Evolutionary conservation across 2,113 vertebrate genomes (phyloP), one percentile per base, ranked within the genome.

Genomic region (Lagopus muta): DNA sequence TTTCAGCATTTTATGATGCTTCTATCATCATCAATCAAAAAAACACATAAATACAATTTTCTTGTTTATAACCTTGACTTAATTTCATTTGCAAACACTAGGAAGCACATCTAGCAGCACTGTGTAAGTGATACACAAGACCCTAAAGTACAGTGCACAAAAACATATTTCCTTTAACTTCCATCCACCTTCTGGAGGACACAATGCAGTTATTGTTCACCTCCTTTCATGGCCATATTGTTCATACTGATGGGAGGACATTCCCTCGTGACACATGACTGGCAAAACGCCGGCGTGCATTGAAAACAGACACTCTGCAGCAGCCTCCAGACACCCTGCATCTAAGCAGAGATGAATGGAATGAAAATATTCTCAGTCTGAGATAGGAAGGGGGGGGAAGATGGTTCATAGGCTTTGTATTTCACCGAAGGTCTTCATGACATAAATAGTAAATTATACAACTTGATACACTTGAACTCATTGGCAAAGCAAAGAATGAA

Each of bases 131-230:
- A 82, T 42, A 54, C 75, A 48, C 60, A 55, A 73, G 73, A 60
- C 66, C 38, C 71, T 85, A 38, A 76, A 88, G 71, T 67, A 64
- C 45, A 36, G 52, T 25, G 38, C 73, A 60, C 45, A 77, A 70
- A 94, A 92, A 7, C 36, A 62, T 79, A 38, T 57, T 81, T 62
- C 82, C 62, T 71, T 30, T 72, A 43, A 60, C 48, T 90, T 69
- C 71, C 80, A 69, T 55, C 60, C 38, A 15, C 67, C 89, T 85
- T 69, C 55, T 84, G 87, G 42, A 89, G 74, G 89, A 72, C 28
- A 93, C 82, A 94, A 89, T 76, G 73, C 74, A 75, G 64, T 72
- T 62, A 74, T 82, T 89, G 91, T 90, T 93, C 17, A 13, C 70
- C 54, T 78, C 88, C 48, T 82, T 86, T 94, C 17, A 15, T 55